Evolutionary conservation across 1,140 invertebrate genomes (phyloP).

Genomic region (Bombyx mori): DNA sequence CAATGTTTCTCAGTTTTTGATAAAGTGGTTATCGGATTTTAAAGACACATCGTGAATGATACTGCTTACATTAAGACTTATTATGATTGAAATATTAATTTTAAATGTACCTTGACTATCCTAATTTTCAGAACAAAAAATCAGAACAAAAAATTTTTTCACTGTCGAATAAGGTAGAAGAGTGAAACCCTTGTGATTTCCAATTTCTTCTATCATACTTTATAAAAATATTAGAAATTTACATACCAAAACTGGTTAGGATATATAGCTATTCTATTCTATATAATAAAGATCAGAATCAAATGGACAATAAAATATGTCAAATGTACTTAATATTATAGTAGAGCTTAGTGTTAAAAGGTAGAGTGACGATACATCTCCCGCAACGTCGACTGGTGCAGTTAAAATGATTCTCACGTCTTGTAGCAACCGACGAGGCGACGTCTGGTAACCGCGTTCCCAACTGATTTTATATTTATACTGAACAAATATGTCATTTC

Average conservation of each 20-base stretch:
- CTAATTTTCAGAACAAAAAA: too few relatives aligned
- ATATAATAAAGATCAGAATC: conserved; percentile 1
- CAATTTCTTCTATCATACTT: background rate
- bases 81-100: too few relatives aligned
- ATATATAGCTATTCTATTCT: background rate
- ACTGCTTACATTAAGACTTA: too few relatives aligned
- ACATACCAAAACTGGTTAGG: background rate
- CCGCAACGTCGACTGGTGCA: conserved; percentile 12
- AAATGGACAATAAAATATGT: background rate
- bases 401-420: conserved; percentile 35
- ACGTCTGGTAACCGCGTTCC: background rate
- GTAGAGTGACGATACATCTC: conserved; percentile 43
- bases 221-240: background rate
- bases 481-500: too few relatives aligned
- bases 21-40: too few relatives aligned
- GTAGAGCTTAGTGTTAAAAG: conserved; percentile 18
- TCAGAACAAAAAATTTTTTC: too few relatives aligned
- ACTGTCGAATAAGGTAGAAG: background rate
- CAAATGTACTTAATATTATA: background rate
- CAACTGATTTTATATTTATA: too few relatives aligned
- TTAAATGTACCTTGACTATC: too few relatives aligned
- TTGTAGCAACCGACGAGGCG: conserved; percentile 20
- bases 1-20: too few relatives aligned
- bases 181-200: background rate
- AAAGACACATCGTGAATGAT: too few relatives aligned